Base-by-base conservation (phyloP, 2,888 invertebrate species). In the Leuctra nigra region DNA sequence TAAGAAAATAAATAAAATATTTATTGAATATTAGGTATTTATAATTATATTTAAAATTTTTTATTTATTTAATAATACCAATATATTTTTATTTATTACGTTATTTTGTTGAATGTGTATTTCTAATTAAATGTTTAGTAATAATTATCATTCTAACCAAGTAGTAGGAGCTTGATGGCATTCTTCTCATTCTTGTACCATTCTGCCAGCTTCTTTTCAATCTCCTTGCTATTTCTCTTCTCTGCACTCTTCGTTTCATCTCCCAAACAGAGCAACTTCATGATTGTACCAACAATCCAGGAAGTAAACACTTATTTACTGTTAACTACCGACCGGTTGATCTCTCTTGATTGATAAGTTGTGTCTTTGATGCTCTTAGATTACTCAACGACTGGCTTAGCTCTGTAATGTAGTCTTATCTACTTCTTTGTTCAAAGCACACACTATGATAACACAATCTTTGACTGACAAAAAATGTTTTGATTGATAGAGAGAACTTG, bases 81-180 rank as follows among this genome's bases (percentile, higher is more conserved):
- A 29, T 29, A n/a, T n/a, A 29, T 7, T 29, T 29, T 7, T 7
- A 29, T 29, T 6, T 29, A 29, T 11, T 29, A 11, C 11, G 11
- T 11, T 29, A 6, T 29, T 7, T 11, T 7, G 29, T 29, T 11
- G 6, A 29, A 6, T 29, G 29, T n/a, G n/a, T n/a, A n/a, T n/a
- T 29, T 29, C 11, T 11, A 29, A 6, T 29, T 7, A 7, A 29
- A 29, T 29, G 29, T 7, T 7, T 29, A 7, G 29, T 29, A 7
- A 11, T 16, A 47, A 23, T 47, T 4, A 47, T 16, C 47, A 47
- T 6, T n/a, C 53, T 39, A 50, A 62, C 62, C 62, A 9, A 62
- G 55, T 1, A 62, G 55, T 18, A 62, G 53, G 11, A 62, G 35
- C 38, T 62, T 62, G 52, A 62, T 57, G 6, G 60, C 59, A 20